Conservation (phyloP, 2,113 vertebrate genomes). For the Mirounga angustirostris region DNA sequence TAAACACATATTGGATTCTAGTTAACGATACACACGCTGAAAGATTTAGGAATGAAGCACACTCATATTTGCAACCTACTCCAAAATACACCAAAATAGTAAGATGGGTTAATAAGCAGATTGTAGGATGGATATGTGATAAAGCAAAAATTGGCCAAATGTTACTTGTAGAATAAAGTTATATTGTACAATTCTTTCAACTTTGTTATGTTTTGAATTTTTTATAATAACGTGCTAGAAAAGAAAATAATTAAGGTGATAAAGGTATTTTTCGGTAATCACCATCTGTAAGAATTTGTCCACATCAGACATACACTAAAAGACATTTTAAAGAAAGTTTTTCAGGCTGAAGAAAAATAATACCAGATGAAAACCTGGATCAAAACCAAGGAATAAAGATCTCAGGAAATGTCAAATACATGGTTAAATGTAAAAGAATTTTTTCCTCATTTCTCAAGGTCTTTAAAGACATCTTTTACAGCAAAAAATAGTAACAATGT, state of each 20-base stretch:
- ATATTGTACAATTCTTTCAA: background rate
- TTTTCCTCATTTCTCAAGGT: background rate
- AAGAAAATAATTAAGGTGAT: background rate
- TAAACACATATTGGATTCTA: background rate
- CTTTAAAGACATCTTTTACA: constrained; percentile 21
- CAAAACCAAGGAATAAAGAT: constrained; percentile 17
- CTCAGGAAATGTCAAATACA: background rate
- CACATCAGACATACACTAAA: background rate
- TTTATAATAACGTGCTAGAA: background rate
- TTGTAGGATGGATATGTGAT: background rate
- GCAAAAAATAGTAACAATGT: background rate
- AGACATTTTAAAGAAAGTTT: constrained; percentile 12
- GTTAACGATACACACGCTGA: background rate
- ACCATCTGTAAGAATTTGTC: constrained; percentile 22
- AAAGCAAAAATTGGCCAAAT: background rate
- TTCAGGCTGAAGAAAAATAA: constrained; percentile 41
- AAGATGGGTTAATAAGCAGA: background rate
- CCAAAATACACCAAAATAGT: background rate
- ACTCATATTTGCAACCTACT: background rate
- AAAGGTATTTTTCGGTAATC: constrained; percentile 40
- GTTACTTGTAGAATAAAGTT: background rate
- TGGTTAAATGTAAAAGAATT: constrained; percentile 38
- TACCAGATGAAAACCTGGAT: background rate
- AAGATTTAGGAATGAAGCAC: background rate
- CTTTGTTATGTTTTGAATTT: background rate